These are phyloP conservation scores for Ophthalmolycus amberensis DNA, from an alignment of 2,113 vertebrate species.

Conservation along the genomic window DNA sequence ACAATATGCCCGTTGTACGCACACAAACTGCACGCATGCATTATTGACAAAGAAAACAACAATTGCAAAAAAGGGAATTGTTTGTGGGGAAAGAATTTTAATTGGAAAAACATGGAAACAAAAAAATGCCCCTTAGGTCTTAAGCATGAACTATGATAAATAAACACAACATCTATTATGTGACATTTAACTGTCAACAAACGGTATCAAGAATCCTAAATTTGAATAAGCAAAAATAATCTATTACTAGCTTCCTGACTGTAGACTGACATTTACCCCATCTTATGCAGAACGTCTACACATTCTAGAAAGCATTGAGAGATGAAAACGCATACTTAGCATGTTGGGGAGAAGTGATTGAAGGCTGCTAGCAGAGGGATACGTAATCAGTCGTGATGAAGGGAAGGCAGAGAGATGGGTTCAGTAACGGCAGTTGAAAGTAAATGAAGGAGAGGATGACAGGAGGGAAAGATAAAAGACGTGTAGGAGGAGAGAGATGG, in stretches of 20 bases:
- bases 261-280: conserved; percentile 9
- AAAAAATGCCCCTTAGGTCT: background rate
- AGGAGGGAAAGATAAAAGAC: conserved; percentile 25
- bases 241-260: conserved; percentile 11
- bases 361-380: background rate
- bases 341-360: too few species aligned
- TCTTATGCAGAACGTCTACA: background rate
- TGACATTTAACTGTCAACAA: conserved; percentile 1
- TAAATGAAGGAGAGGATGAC: conserved; percentile 25
- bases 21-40: background rate
- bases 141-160: background rate
- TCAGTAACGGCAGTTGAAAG: background rate
- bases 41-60: conserved; percentile 9
- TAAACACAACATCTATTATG: background rate
- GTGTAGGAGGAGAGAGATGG: conserved; percentile 22
- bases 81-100: background rate
- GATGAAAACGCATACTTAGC: too few species aligned
- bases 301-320: background rate
- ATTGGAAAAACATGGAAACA: background rate
- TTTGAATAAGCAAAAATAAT: conserved; percentile 34
- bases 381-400: conserved; percentile 1
- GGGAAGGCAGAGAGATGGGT: background rate
- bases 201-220: background rate
- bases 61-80: background rate
- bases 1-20: background rate